These are phyloP conservation scores for Daboia siamensis DNA, from an alignment of 2,113 vertebrate species.

Conservation along the genomic window DNA sequence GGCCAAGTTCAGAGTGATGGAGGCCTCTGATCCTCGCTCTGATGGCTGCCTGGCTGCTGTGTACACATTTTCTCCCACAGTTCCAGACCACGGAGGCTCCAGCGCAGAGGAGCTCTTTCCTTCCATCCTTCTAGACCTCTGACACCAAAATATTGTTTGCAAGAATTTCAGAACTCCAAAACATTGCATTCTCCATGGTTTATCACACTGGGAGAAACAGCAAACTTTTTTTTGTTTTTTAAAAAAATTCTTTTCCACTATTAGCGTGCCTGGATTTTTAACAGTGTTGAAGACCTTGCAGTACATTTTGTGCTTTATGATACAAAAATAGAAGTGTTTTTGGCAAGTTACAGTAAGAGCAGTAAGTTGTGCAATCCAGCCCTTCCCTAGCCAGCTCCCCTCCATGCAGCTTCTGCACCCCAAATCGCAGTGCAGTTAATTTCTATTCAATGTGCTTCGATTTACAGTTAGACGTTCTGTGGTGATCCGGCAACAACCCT, in stretches of 20 bases:
- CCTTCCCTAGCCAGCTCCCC: neutral
- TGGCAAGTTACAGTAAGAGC: neutral
- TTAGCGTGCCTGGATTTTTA: neutral
- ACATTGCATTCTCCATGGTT: neutral
- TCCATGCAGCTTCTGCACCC: neutral
- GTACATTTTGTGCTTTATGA: neutral
- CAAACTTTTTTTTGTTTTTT: neutral
- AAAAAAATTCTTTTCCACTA: neutral
- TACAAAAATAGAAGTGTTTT: neutral
- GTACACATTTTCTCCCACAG: neutral
- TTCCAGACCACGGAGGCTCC: neutral
- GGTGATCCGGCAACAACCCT: neutral
- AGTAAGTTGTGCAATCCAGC: neutral
- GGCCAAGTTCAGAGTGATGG: neutral
- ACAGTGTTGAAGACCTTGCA: neutral
- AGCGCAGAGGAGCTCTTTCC: no score
- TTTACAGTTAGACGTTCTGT: neutral
- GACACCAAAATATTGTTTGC: neutral
- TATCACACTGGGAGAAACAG: neutral
- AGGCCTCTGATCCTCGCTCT: neutral
- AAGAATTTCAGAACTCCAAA: neutral
- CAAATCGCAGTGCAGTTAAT: neutral
- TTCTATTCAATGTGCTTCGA: neutral
- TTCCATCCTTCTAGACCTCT: neutral
- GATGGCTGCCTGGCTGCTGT: neutral